phyloP scores from a whole-genome alignment of 2,113 vertebrate species.

The Ursus arctos region DNA sequence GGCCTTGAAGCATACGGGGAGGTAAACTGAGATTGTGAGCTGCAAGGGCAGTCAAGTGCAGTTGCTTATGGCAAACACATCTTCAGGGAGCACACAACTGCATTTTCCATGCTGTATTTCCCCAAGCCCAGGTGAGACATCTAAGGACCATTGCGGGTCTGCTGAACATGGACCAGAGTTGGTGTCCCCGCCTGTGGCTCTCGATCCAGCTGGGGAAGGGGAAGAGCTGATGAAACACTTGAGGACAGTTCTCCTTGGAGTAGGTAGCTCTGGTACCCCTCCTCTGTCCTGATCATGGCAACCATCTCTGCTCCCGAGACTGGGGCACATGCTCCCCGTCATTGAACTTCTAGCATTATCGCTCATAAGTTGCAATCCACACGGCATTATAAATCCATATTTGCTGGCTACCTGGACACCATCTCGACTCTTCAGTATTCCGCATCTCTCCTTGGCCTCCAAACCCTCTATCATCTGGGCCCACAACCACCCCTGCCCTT shows the following conservation, averaged over 20 bases:
- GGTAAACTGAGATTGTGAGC: background rate
- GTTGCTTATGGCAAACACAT: background rate
- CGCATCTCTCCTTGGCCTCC: background rate
- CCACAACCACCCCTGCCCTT: background rate
- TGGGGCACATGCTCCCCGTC: fast-evolving
- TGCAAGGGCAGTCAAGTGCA: background rate
- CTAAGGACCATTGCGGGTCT: background rate
- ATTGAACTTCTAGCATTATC: background rate
- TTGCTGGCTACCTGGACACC: fast-evolving
- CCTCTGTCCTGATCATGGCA: background rate
- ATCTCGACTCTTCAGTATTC: background rate
- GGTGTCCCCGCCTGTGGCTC: background rate
- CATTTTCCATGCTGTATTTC: background rate
- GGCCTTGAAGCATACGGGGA: background rate
- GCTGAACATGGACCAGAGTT: background rate
- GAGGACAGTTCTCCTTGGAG: background rate
- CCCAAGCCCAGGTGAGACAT: background rate
- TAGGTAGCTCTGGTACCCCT: background rate
- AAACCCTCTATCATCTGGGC: fast-evolving
- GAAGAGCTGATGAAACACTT: background rate
- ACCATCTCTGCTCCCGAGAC: background rate
- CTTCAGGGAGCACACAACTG: background rate
- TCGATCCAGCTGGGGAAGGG: too few species aligned
- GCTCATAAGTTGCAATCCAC: fast-evolving
- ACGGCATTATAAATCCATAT: fast-evolving